A percentile compares a stretch with the other conserved stretches of the same genome.
Conservation (phyloP, 2,113 vertebrate genomes). For the Cephalopterus ornatus region DNA sequence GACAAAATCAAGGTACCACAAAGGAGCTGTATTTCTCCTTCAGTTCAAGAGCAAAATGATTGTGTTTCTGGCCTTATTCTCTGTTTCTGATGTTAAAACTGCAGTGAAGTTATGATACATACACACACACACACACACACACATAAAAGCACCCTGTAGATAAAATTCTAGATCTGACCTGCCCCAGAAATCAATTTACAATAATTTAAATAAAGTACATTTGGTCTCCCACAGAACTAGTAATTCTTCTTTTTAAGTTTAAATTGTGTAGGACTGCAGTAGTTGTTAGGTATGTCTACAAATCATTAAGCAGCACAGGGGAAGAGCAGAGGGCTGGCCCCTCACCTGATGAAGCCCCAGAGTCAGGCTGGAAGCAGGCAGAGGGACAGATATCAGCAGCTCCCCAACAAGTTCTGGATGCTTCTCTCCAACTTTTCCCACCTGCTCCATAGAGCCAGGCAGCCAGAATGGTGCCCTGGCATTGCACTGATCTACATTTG, state of each 20-base stretch:
- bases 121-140: neutral
- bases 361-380: neutral
- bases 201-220: neutral
- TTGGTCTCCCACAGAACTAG: neutral
- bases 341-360: accelerated
- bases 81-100: neutral
- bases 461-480: neutral
- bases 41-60: neutral
- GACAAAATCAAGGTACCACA: neutral
- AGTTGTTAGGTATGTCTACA: neutral
- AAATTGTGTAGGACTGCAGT: neutral
- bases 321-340: neutral
- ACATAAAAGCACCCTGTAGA: neutral
- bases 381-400: neutral
- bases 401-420: neutral
- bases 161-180: neutral
- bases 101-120: neutral
- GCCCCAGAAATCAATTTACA: neutral
- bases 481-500: neutral
- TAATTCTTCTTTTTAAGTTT: neutral
- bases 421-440: neutral
- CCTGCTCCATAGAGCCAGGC: neutral
- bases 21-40: neutral
- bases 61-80: neutral
- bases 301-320: accelerated